Evolutionary conservation across 2,888 invertebrate genomes (phyloP), one percentile per base, ranked within the genome.

Genomic region (Drosophila fulvimacula): DNA sequence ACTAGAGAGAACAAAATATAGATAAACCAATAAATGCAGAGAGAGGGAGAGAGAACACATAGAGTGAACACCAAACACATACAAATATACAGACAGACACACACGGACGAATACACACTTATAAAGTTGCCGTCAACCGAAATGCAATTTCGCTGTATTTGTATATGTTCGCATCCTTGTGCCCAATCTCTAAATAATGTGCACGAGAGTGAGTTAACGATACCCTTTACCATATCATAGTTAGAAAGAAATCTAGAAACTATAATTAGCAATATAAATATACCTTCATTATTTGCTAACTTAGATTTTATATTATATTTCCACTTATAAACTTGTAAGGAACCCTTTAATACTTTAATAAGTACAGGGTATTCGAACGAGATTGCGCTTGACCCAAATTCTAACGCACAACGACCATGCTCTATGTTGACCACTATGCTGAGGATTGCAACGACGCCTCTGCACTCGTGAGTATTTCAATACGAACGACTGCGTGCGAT

Each of bases 341-440:
- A 7, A 13, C 7, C 5, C 19, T 27, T 19, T 3, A 11, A 13
- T 17, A 38, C 3, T 24, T 1, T 5, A 42, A 5, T 3, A 21
- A 10, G 11, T 42, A 32, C 9, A 46, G 41, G 42, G 60, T 55
- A 68, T 56, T 55, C 56, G 63, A 46, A 32, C 52, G 46, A 57
- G 38, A 77, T 69, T 90, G 89, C 76, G 81, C 91, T 91, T 91
- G 90, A 90, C 90, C 91, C 76, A 90, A 90, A 90, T 91, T 91
- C 74, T 86, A 82, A 81, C 71, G 62, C 70, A 55, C 58, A 44
- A 34, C 51, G 72, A 79, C 84, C 84, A 86, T 86, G 86, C 70
- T 79, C 83, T 79, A 76, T 73, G 82, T 83, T 77, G 32, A 59
- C 58, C 65, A 36, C 21, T 30, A 65, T 46, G 60, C 61, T 66